Conservation (phyloP, 2,797 vertebrate genomes). For the Anguilla anguilla region DNA sequence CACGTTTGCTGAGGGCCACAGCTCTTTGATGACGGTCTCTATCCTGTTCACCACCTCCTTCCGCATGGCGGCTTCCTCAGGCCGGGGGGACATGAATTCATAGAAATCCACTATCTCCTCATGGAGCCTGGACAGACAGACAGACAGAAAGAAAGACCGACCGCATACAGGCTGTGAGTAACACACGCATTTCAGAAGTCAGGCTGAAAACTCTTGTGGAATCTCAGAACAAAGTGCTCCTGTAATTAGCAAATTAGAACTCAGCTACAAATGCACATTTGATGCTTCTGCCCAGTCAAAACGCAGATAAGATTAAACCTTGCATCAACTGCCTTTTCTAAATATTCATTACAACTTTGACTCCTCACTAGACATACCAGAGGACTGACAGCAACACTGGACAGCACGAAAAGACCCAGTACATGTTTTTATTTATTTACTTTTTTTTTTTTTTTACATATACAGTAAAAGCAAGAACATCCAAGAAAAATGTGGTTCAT, state of each 20-base stretch:
- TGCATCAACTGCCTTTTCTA: neutral
- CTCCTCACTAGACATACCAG: neutral
- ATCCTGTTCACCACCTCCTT: slow-evolving; percentile 95
- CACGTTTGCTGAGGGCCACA: slow-evolving; percentile 94
- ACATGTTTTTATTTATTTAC: neutral
- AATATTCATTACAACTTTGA: neutral
- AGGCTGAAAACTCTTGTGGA: neutral
- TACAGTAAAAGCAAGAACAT: neutral
- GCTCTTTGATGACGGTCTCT: slow-evolving; percentile 92
- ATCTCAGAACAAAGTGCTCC: neutral
- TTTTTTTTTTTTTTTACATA: no score
- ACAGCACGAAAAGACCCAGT: neutral
- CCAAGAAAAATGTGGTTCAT: neutral
- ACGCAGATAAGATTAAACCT: neutral
- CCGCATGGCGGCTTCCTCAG: slow-evolving; percentile 95
- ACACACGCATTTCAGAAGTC: neutral
- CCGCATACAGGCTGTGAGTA: neutral
- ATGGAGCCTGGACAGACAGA: slow-evolving; percentile 77
- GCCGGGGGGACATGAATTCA: slow-evolving; percentile 95
- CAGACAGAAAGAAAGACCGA: neutral
- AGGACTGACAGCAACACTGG: neutral
- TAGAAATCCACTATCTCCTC: slow-evolving; percentile 98
- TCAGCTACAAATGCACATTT: neutral
- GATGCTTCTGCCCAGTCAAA: neutral
- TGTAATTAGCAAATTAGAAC: neutral